Evolutionary conservation across 2,113 vertebrate genomes (phyloP), one percentile per base, ranked within the genome.

Genomic region (Rana temporaria): DNA sequence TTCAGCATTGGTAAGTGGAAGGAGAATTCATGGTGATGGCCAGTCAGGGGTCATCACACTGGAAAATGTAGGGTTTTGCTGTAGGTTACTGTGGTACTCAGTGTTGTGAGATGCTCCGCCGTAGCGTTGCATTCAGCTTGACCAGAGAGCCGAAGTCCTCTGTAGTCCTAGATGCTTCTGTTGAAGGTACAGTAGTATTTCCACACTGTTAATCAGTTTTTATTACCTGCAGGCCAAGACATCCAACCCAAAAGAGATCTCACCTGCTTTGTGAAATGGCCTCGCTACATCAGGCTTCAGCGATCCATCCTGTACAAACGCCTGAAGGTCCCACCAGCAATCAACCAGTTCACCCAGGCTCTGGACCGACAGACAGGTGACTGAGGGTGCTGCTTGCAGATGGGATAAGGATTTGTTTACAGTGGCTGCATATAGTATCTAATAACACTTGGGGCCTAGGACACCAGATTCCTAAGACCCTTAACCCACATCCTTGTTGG

Each of bases 321-420:
- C 32, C 85, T 99, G 66, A 99, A 99, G 90, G 98, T 99, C 34
- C 98, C 98, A 26, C 98, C 98, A 17, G 96, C 98, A 0, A 97
- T 99, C 67, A 97, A 99, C 93, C 98, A 99, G 93, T 99, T 99
- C 90, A 96, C 96, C 9, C 98, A 99, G 89, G 98, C 98, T 68
- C 84, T 99, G 91, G 98, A 99, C 85, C 96, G 97, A 12, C 98
- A 99, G 85, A 99, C 98, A 0, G 98, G 98, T 99, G 85, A 48
- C 15, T 20, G 26, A 4, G 22, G 18, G 59, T 24, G 26, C 15
- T 5, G 26, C 26, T 3, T 18, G 71, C 3, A 15, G 30, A 4
- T 26, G 17, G 53, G 38, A 42, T 7, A 0, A 8, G 9, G 8
- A 0, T 24, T 15, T 65, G 34, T 5, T 2, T 38, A 38, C 34